Conservation (phyloP, 2,113 vertebrate species). For the Poecile atricapillus region DNA sequence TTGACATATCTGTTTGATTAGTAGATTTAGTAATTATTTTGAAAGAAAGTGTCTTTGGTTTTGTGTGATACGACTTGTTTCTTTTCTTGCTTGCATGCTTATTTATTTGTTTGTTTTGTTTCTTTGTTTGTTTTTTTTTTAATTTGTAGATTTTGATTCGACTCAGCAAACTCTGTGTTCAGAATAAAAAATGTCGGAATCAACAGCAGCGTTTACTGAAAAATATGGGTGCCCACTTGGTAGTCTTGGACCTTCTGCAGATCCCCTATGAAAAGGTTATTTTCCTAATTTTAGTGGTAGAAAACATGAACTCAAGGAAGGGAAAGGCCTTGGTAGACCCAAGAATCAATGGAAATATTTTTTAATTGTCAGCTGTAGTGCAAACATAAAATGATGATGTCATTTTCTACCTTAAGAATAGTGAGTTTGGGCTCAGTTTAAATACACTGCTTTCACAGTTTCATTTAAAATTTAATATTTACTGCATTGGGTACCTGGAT, state of each 20-base stretch:
- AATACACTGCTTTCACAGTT: not conserved
- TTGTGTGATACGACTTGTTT: not conserved
- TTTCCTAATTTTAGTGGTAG: not conserved
- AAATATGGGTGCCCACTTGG: conserved; percentile 95
- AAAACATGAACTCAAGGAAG: not conserved
- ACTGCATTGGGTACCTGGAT: not conserved
- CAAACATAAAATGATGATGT: not conserved
- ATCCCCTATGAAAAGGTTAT: conserved; percentile 92
- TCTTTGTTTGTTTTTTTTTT: not conserved
- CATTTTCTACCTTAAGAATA: not conserved
- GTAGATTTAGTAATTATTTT: not conserved
- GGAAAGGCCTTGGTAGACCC: not conserved
- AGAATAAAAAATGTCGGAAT: conserved; percentile 86
- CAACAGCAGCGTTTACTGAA: conserved; percentile 95
- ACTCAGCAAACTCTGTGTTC: conserved; percentile 87
- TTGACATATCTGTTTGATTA: not conserved
- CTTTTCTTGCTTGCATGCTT: not conserved
- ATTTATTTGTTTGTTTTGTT: not conserved
- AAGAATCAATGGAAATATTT: not conserved
- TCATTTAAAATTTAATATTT: not conserved
- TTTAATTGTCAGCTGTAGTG: not conserved
- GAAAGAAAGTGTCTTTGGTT: not conserved
- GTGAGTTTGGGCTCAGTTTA: not conserved
- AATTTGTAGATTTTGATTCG: conserved; percentile 85
- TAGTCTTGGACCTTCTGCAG: conserved; percentile 93